Conservation (phyloP, 2,797 vertebrate species). For the Schizothorax lantsangensis region DNA sequence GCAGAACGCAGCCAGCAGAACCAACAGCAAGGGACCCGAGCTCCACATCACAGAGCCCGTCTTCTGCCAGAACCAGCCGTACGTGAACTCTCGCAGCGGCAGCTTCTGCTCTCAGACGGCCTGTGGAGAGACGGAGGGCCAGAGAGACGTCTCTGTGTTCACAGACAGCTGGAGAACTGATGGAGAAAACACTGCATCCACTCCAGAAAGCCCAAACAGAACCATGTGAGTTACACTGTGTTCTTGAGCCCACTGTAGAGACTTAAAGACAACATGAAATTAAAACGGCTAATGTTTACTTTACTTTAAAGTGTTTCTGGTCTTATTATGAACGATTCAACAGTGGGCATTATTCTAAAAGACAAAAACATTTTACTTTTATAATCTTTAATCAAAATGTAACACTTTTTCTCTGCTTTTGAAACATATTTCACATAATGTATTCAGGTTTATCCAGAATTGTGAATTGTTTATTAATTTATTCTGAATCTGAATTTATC, state of each 20-base stretch:
- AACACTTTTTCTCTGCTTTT: not conserved
- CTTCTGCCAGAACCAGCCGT: constrained; percentile 71
- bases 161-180: constrained; percentile 22
- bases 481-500: not conserved
- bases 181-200: not conserved
- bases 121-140: constrained; percentile 67
- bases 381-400: not conserved
- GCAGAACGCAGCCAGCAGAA: constrained; percentile 62
- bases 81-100: constrained; percentile 78
- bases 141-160: constrained; percentile 31
- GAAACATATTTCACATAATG: not conserved
- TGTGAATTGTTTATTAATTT: not conserved
- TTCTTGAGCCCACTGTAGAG: not conserved
- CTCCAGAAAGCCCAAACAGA: constrained; percentile 22
- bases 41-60: constrained; percentile 52
- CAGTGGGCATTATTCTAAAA: not conserved
- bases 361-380: not conserved
- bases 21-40: constrained; percentile 68
- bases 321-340: not conserved
- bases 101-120: constrained; percentile 87
- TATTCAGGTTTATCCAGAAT: not conserved
- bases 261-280: not conserved
- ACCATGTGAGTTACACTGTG: constrained; percentile 42
- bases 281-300: not conserved
- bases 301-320: not conserved